phyloP scores from a whole-genome alignment of 1,140 invertebrate genomes.

The Sitophilus oryzae region DNA sequence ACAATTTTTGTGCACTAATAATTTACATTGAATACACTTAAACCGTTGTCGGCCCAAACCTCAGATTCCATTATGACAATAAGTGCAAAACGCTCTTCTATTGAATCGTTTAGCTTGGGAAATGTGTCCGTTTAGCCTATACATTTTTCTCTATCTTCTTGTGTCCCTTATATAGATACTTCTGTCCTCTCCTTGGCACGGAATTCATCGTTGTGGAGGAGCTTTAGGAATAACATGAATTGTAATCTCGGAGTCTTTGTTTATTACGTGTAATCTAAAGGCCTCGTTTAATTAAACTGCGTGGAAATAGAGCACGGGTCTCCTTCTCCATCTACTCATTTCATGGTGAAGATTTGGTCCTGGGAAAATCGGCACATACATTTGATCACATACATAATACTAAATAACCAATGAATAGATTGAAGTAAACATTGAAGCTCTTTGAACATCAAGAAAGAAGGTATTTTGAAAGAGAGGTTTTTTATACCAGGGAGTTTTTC shows the following conservation, averaged over 20 bases:
- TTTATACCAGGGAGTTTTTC: slow-evolving; percentile 99
- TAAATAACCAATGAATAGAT: no score
- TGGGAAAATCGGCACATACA: slow-evolving; percentile 85
- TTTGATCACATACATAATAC: no score
- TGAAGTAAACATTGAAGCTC: no score
- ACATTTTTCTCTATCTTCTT: slow-evolving; percentile 94
- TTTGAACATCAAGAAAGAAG: no score
- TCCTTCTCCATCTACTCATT: slow-evolving; percentile 99
- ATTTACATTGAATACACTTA: no score
- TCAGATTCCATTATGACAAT: slow-evolving; percentile 97
- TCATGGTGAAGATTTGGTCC: slow-evolving; percentile 92
- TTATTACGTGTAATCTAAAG: slow-evolving; percentile 88
- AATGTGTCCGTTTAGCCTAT: slow-evolving; percentile 97
- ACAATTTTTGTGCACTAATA: no score
- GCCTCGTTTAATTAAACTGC: slow-evolving; percentile 93
- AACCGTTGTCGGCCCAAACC: slow-evolving; percentile 95
- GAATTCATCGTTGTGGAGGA: slow-evolving; percentile 89
- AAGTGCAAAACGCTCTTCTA: slow-evolving; percentile 94
- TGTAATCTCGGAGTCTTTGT: slow-evolving; percentile 93
- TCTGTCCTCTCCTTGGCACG: slow-evolving; percentile 96
- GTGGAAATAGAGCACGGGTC: slow-evolving; percentile 97
- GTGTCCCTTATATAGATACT: slow-evolving; percentile 98
- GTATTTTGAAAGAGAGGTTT: no score
- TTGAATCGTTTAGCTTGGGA: slow-evolving; percentile 99
- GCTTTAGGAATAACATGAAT: slow-evolving; percentile 96